Evolutionary conservation across 2,797 vertebrate species (phyloP).

Genomic region (Rhinichthys osculus): DNA sequence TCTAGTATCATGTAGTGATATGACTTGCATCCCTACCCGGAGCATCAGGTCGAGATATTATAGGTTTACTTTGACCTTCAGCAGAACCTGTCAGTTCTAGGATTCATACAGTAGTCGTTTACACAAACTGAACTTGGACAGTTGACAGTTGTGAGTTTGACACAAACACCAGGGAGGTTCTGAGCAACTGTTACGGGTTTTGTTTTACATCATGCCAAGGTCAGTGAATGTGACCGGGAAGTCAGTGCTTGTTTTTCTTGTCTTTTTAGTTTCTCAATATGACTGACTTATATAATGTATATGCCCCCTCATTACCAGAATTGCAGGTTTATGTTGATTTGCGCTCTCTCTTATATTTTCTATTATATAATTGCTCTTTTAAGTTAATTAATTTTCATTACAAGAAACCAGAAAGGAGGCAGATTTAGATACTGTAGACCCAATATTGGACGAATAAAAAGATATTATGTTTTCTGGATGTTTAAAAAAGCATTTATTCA

Average conservation of each 20-base stretch:
- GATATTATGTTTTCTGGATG: not conserved
- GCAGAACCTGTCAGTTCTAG: not conserved
- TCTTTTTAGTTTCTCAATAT: not conserved
- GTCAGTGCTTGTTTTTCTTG: not conserved
- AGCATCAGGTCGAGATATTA: conserved; percentile 25
- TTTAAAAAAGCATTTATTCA: not conserved
- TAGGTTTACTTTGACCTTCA: conserved; percentile 33
- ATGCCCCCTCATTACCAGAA: not conserved
- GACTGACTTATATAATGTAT: not conserved
- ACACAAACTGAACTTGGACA: not conserved
- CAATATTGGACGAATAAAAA: not conserved
- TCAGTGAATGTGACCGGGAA: not conserved
- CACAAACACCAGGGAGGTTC: not conserved
- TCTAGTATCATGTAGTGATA: conserved; percentile 42
- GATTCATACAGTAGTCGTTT: not conserved
- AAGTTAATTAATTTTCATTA: not conserved
- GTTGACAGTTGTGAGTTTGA: not conserved
- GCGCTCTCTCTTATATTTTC: not conserved
- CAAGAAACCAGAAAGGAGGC: not conserved
- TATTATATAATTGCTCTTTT: not conserved
- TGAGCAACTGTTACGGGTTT: not conserved
- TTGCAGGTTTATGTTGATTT: not conserved
- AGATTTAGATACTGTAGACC: too few species aligned
- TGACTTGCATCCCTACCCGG: conserved; percentile 46
- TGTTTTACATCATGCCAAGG: not conserved